Percentiles rank a stretch among this genome's conserved stretches.
Conservation (phyloP, 2,113 vertebrate species). For the Spermophilus dauricus region DNA sequence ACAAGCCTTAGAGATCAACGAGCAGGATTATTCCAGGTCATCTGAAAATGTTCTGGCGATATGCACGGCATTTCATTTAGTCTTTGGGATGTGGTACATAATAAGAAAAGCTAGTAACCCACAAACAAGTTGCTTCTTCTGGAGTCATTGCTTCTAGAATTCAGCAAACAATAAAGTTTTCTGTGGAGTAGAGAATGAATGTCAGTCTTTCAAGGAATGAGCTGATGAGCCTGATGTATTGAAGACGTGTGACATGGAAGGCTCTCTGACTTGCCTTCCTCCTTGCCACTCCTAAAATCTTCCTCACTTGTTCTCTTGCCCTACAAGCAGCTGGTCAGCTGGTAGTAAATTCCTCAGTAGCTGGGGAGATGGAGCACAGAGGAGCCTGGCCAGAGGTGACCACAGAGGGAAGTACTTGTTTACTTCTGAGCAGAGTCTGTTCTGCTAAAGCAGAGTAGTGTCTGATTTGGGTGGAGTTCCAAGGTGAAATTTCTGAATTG, state of each 20-base stretch:
- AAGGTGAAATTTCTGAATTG: slow-evolving; percentile 67
- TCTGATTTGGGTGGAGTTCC: slow-evolving; percentile 58
- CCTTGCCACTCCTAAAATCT: background rate
- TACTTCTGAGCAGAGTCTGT: background rate
- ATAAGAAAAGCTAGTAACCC: slow-evolving; percentile 46
- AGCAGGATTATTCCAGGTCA: slow-evolving; percentile 58
- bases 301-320: background rate
- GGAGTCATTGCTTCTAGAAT: background rate
- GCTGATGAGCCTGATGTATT: background rate
- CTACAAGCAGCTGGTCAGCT: background rate
- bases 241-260: background rate
- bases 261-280: background rate
- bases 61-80: slow-evolving; percentile 23
- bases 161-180: slow-evolving; percentile 34
- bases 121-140: slow-evolving; percentile 19
- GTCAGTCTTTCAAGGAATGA: slow-evolving; percentile 12
- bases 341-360: slow-evolving; percentile 57
- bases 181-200: background rate
- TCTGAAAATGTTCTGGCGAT: slow-evolving; percentile 63
- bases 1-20: background rate
- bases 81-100: slow-evolving; percentile 62
- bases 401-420: slow-evolving; percentile 64
- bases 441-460: background rate
- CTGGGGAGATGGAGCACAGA: slow-evolving; percentile 2
- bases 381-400: slow-evolving; percentile 17